Percentiles rank a stretch among this genome's conserved stretches.
Conservation (phyloP, 2,797 vertebrate species). For the Lutjanus argentimaculatus region DNA sequence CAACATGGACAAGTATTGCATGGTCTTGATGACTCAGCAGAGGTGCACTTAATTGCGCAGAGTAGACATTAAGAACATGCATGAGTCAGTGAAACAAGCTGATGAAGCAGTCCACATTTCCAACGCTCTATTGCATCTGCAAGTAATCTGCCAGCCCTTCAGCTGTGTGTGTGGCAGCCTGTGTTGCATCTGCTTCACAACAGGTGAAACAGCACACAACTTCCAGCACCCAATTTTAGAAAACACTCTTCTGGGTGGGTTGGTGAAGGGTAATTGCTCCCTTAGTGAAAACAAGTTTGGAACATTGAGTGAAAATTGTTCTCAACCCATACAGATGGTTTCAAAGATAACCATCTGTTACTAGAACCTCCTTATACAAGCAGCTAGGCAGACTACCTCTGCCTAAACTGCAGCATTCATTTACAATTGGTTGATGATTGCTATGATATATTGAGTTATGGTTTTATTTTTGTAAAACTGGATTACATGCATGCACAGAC, state of each 20-base stretch:
- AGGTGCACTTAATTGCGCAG: conserved; percentile 59
- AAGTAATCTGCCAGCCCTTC: conserved; percentile 57
- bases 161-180: conserved; percentile 55
- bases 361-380: neutral
- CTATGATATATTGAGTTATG: neutral
- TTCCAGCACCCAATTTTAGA: conserved; percentile 63
- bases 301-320: conserved; percentile 25
- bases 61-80: conserved; percentile 63
- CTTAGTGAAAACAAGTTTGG: conserved; percentile 54
- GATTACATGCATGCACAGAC: neutral
- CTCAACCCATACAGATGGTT: conserved; percentile 22
- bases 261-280: conserved; percentile 17
- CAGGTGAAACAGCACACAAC: conserved; percentile 79
- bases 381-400: neutral
- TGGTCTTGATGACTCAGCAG: conserved; percentile 61
- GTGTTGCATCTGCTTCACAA: conserved; percentile 74
- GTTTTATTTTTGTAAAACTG: neutral
- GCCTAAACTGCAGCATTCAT: neutral
- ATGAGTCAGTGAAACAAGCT: conserved; percentile 63
- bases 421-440: neutral
- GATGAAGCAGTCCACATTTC: conserved; percentile 58
- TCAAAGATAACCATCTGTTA: conserved; percentile 28
- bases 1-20: conserved; percentile 32
- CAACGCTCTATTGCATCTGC: conserved; percentile 58
- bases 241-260: conserved; percentile 71